phyloP scores from a whole-genome alignment of 2,888 invertebrate species.

The Philopedon plagiatum region DNA sequence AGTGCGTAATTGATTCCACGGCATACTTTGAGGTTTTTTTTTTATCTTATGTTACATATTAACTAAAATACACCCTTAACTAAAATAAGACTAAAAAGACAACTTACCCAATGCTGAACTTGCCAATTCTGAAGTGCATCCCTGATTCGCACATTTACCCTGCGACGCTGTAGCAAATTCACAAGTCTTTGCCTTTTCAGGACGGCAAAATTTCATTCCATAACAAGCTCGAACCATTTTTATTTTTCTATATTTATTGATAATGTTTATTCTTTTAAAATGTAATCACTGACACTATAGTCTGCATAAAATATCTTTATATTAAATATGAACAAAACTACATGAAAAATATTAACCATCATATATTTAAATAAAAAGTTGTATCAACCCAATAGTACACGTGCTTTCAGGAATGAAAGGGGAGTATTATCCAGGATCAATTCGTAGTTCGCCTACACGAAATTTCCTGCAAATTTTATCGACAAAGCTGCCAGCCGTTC shows the following conservation, averaged over 20 bases:
- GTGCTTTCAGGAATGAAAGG: background rate
- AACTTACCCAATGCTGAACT: conserved; percentile 24
- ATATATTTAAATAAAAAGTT: background rate
- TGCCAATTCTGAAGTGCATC: conserved; percentile 4
- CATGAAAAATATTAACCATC: background rate
- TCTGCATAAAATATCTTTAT: too few species aligned
- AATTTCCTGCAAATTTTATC: conserved; percentile 4
- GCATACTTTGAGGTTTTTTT: too few species aligned
- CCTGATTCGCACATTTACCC: background rate
- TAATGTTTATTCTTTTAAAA: background rate
- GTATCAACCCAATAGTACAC: background rate
- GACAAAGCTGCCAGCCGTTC: background rate
- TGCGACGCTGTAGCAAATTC: background rate
- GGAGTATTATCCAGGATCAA: background rate
- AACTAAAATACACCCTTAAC: too few species aligned
- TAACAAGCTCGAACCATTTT: conserved; percentile 6
- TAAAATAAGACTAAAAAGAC: too few species aligned
- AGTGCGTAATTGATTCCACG: too few species aligned
- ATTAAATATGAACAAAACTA: background rate
- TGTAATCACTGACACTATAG: background rate
- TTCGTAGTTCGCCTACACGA: background rate
- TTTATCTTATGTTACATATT: too few species aligned
- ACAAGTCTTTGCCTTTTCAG: background rate
- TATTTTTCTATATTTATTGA: background rate
- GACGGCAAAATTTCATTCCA: background rate